Conservation (phyloP, 64 coral and sea anemone species). For the Exaiptasia diaphana region DNA sequence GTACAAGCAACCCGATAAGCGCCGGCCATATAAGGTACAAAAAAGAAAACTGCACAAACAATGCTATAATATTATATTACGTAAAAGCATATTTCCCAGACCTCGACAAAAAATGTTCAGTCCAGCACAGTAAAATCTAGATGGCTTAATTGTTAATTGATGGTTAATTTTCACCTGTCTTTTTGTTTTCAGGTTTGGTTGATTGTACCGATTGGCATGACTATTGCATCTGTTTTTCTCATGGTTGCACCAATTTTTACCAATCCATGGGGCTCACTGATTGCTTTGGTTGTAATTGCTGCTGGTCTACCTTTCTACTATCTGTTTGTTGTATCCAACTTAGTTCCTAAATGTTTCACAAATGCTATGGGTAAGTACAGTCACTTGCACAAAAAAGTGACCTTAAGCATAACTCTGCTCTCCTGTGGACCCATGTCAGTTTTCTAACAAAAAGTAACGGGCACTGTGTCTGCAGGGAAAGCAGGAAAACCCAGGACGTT, state of each 20-base stretch:
- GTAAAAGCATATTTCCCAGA: too few species aligned
- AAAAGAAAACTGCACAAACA: too few species aligned
- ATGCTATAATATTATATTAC: too few species aligned
- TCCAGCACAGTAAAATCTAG: too few species aligned
- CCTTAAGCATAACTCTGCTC: too few species aligned
- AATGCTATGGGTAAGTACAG: conserved; percentile 25
- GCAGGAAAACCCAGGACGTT: too few species aligned
- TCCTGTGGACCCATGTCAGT: too few species aligned
- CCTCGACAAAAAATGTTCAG: too few species aligned
- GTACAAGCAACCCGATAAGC: neutral
- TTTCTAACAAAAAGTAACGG: too few species aligned
- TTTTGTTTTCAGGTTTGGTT: conserved; percentile 8
- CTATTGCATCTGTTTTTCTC: conserved; percentile 50
- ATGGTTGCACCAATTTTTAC: conserved; percentile 57
- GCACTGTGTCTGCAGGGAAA: too few species aligned
- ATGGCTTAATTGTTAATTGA: too few species aligned
- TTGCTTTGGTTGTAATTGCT: conserved; percentile 37
- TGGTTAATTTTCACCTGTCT: too few species aligned
- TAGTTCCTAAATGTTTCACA: conserved; percentile 21
- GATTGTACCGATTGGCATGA: conserved; percentile 44
- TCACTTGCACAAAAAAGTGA: neutral
- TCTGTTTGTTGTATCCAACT: conserved; percentile 25
- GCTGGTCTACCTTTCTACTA: conserved; percentile 63
- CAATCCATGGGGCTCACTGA: conserved; percentile 45
- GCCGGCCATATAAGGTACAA: conserved; percentile 54